Conservation (phyloP, 2,797 vertebrate species). For the Cuniculus paca region DNA sequence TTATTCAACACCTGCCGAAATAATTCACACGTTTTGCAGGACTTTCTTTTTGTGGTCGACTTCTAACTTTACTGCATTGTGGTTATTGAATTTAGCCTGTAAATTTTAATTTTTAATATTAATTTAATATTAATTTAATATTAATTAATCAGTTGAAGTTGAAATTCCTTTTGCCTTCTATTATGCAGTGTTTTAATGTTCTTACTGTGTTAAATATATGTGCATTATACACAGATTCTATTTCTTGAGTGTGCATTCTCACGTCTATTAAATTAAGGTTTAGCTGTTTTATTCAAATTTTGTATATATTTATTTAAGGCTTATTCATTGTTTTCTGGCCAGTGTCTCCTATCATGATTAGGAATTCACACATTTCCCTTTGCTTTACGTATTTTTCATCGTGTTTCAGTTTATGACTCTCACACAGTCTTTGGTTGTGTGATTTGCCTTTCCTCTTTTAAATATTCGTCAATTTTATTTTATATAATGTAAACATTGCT, state of each 20-base stretch:
- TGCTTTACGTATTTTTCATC: accelerated
- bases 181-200: background rate
- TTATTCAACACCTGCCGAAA: background rate
- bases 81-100: background rate
- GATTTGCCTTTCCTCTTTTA: background rate
- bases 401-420: background rate
- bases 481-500: background rate
- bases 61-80: background rate
- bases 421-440: accelerated
- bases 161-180: background rate
- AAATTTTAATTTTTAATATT: background rate
- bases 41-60: background rate
- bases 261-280: background rate
- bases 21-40: background rate
- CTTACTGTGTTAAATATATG: too few species aligned
- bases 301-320: background rate
- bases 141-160: too few species aligned
- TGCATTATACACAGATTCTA: too few species aligned
- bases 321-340: background rate
- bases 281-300: background rate
- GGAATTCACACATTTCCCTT: accelerated
- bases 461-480: background rate
- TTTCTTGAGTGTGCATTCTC: background rate
- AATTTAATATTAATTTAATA: background rate
- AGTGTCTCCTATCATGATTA: accelerated